Evolutionary conservation across 2,888 invertebrate genomes (phyloP).

Genomic region (Deroplatys truncata): DNA sequence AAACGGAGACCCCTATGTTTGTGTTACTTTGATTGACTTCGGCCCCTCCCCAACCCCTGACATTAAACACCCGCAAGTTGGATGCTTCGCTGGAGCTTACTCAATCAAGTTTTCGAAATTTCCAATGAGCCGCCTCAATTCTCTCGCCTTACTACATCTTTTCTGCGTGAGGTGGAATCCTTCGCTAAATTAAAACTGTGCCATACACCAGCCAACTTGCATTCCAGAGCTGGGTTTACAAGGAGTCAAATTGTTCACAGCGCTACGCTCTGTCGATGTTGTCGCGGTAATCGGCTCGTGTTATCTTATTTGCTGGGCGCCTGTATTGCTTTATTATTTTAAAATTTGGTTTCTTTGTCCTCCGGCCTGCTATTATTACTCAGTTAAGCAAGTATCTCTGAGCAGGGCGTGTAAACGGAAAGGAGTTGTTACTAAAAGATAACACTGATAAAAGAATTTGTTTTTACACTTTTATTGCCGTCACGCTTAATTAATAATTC

Average conservation of each 20-base stretch:
- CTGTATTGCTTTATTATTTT: too few relatives aligned
- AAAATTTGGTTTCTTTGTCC: too few relatives aligned
- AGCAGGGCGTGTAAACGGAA: too few relatives aligned
- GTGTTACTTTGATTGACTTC: not conserved
- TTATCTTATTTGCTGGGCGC: too few relatives aligned
- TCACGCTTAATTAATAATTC: too few relatives aligned
- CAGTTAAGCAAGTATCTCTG: too few relatives aligned
- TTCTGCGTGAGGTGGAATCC: not conserved
- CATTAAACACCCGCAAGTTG: slow-evolving; percentile 1
- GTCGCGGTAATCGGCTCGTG: too few relatives aligned
- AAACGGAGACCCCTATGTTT: not conserved
- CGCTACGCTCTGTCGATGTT: too few relatives aligned
- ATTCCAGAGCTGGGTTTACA: not conserved
- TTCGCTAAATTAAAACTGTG: slow-evolving; percentile 9
- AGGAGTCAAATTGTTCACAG: not conserved
- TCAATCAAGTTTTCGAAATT: slow-evolving; percentile 12
- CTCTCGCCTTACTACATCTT: not conserved
- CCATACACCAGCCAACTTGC: not conserved
- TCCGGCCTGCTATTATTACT: too few relatives aligned
- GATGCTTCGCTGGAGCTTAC: not conserved
- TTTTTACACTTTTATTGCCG: too few relatives aligned
- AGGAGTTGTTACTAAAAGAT: too few relatives aligned
- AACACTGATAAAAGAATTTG: too few relatives aligned
- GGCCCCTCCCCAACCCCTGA: not conserved
- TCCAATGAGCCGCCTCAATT: not conserved